A percentile compares a stretch with the other conserved stretches of the same genome.
Evolutionary conservation across 2,888 invertebrate genomes (phyloP).

Genomic region (Pandemis cinnamomeana): DNA sequence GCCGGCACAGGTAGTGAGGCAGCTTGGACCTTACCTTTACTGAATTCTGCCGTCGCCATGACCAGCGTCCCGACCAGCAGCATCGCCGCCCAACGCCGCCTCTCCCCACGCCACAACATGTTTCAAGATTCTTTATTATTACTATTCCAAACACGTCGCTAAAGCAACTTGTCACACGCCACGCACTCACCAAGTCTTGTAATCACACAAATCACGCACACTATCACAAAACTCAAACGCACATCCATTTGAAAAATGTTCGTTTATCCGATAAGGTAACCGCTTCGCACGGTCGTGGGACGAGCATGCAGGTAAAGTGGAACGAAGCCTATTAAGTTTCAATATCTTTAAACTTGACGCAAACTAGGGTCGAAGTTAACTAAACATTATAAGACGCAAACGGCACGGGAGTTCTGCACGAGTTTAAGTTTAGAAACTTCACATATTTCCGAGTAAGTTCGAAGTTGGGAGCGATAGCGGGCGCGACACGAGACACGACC

Average conservation of each 20-base stretch:
- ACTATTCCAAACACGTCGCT: slow-evolving; percentile 75
- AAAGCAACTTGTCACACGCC: slow-evolving; percentile 76
- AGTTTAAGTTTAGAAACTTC: slow-evolving; percentile 76
- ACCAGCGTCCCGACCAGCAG: slow-evolving; percentile 71
- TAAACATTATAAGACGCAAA: slow-evolving; percentile 65
- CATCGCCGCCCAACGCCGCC: slow-evolving; percentile 69
- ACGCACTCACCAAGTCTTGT: slow-evolving; percentile 72
- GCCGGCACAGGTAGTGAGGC: slow-evolving; percentile 73
- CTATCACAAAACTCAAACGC: slow-evolving; percentile 79
- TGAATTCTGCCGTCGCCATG: slow-evolving; percentile 76
- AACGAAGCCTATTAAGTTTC: slow-evolving; percentile 79
- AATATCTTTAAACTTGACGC: slow-evolving; percentile 78
- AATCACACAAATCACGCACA: slow-evolving; percentile 79
- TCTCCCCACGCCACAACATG: slow-evolving; percentile 72
- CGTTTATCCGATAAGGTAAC: slow-evolving; percentile 82
- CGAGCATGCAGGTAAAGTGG: slow-evolving; percentile 79
- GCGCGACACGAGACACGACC: slow-evolving; percentile 70
- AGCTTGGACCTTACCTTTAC: slow-evolving; percentile 74
- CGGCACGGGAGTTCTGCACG: slow-evolving; percentile 65
- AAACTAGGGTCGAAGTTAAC: slow-evolving; percentile 61
- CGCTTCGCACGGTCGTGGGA: slow-evolving; percentile 78
- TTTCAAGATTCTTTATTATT: slow-evolving; percentile 70
- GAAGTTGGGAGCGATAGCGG: slow-evolving; percentile 74
- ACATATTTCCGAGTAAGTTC: slow-evolving; percentile 81
- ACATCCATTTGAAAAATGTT: slow-evolving; percentile 84